Conservation (phyloP, 2,113 vertebrate species). For the Bambusicola thoracicus region DNA sequence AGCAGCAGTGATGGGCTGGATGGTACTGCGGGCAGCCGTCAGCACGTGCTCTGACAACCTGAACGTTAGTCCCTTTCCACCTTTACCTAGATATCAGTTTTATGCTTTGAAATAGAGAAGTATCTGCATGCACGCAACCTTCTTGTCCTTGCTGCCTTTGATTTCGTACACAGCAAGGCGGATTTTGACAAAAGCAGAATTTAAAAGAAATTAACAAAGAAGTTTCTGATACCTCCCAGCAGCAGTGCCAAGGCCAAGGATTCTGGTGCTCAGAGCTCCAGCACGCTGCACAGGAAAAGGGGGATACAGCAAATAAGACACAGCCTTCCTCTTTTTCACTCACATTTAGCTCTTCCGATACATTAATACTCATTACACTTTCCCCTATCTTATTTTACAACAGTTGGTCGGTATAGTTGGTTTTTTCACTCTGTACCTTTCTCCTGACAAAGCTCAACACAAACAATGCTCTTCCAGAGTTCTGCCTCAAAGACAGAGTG, state of each 20-base stretch:
- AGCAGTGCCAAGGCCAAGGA: background rate
- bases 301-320: background rate
- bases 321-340: background rate
- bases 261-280: background rate
- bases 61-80: background rate
- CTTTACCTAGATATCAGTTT: background rate
- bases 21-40: background rate
- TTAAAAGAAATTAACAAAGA: slow-evolving; percentile 7
- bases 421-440: background rate
- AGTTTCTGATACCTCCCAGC: background rate
- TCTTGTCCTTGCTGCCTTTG: background rate
- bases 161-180: background rate
- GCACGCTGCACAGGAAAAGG: background rate
- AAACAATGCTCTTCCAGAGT: background rate
- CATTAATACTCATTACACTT: background rate
- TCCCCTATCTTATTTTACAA: background rate
- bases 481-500: background rate
- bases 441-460: background rate
- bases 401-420: background rate
- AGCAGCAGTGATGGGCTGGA: background rate
- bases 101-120: background rate
- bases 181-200: slow-evolving; percentile 44
- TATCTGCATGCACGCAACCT: background rate
- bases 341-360: background rate
- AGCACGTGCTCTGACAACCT: background rate